A percentile compares a stretch with the other conserved stretches of the same genome.
phyloP scores from a whole-genome alignment of 2,888 invertebrate genomes.

The Gerris lacustris region DNA sequence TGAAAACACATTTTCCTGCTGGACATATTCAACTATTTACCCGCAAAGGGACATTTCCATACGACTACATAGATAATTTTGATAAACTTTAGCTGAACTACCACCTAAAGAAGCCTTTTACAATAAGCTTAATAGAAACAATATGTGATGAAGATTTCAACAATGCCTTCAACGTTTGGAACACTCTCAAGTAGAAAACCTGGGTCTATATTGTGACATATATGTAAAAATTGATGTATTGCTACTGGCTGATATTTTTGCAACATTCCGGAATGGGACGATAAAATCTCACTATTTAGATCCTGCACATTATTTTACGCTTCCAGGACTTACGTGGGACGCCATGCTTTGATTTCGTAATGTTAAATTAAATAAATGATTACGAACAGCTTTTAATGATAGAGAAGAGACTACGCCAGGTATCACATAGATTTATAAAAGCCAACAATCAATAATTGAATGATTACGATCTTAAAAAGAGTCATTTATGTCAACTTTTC shows the following conservation, averaged over 20 bases:
- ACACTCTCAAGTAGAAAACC: no score
- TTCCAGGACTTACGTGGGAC: slow-evolving; percentile 28
- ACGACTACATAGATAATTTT: slow-evolving; percentile 27
- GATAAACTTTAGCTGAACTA: slow-evolving; percentile 22
- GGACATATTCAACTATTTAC: no score
- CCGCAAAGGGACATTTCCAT: slow-evolving; percentile 25
- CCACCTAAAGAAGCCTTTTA: slow-evolving; percentile 30
- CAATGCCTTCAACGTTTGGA: no score
- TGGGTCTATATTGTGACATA: slow-evolving; percentile 33
- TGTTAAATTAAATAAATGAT: slow-evolving; percentile 22
- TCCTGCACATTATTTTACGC: slow-evolving; percentile 20
- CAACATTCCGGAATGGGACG: slow-evolving; percentile 22
- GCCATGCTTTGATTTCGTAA: slow-evolving; percentile 26
- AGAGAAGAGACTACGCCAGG: slow-evolving; percentile 20
- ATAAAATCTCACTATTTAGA: slow-evolving; percentile 18
- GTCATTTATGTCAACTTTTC: no score
- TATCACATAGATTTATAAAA: background rate
- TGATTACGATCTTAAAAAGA: background rate
- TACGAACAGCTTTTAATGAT: slow-evolving; percentile 22
- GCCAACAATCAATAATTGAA: slow-evolving; percentile 15
- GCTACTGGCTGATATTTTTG: slow-evolving; percentile 22
- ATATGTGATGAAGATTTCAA: slow-evolving; percentile 32
- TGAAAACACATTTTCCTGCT: no score
- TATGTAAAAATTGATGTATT: slow-evolving; percentile 22
- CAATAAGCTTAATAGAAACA: slow-evolving; percentile 26